Evolutionary conservation across 1,140 invertebrate genomes (phyloP), one percentile per base, ranked within the genome.

Genomic region (Cydia amplana): DNA sequence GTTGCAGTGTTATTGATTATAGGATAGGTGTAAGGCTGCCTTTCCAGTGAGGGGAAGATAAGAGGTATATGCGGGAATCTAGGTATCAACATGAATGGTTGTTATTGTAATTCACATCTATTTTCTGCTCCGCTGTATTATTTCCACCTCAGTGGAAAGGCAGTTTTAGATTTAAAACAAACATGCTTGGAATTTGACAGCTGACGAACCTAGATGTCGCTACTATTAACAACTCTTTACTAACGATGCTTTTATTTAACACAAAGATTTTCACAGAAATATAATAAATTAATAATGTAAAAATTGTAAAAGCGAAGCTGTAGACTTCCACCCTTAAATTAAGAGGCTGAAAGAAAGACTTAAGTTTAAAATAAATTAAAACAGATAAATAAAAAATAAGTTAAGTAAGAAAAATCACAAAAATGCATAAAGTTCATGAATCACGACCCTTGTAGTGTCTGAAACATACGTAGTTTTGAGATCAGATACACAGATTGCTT

Each of bases 331-430:
- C 51, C 46, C 46, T 49, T n/a, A n/a, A n/a, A n/a, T n/a, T 49
- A 18, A 18, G 16, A 0, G n/a, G n/a, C 16, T 3, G 51, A 55
- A 18, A 20, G 3, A 55, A 55, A 55, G 7, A 55, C 51, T 51
- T 18, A 18, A 55, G 12, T 4, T 5, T 7, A 55, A 55, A 55
- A 46, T 46, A 55, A 55, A 55, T 55, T 55, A 55, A 18, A 55
- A 55, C 16, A 55, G n/a, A 55, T 55, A 55, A 55, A 55, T 55
- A 55, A 55, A 18, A 55, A 18, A 55, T 55, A 55, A 55, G 51
- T 55, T 55, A 55, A 55, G 51, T 55, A 46, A 46, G 12, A 46
- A 55, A 55, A 55, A 55, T 55, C 51, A 55, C 51, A 55, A 55
- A 55, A 55, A 55, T 55, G 51, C 51, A 55, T 18, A 55, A 55